Evolutionary conservation across 1,140 invertebrate species (phyloP), one percentile per base, ranked within the genome.

Genomic region (Physella acuta): DNA sequence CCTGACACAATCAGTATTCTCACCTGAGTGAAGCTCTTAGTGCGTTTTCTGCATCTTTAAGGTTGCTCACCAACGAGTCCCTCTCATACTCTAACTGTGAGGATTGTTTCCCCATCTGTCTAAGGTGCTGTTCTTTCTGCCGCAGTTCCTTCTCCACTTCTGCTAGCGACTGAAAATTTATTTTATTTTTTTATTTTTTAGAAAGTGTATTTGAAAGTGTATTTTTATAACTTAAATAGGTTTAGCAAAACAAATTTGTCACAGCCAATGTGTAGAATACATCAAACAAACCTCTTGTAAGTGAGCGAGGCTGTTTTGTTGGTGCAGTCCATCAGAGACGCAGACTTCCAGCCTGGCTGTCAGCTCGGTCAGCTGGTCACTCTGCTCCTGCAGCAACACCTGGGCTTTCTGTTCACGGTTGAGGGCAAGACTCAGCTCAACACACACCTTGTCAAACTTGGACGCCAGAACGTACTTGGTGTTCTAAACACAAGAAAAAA

Each of bases 381-480:
- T 76, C 71, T 84, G 82, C 70, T 84, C 82, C n/a, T 76, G 76
- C 24, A 84, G 68, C 53, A 84, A 44, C 17, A 76, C 71, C 68
- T 84, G 81, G 0, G 81, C 82, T 62, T 79, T 78, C 64, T 82
- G 76, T 65, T 84, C 82, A 53, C 82, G 63, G 11, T 66, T 52
- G 28, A 83, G 70, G 8, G 82, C 79, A 67, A 73, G 77, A 66
- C 80, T 81, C 62, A 84, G 70, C 64, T 84, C 82, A 17, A 70
- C 56, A 72, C 81, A 81, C 16, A 84, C 78, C 39, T 74, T 73
- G 60, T 84, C 82, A 81, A 82, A 84, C 72, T 78, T 80, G 59
- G 78, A 79, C 66, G 78, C 74, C 3, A 72, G 66, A 8, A 84
- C 77, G 71, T 74, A 74, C 34, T 81, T 76, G 14, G 74, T 68